Percentiles rank a stretch among this genome's conserved stretches.
These are phyloP conservation scores for Tetrax tetrax DNA, from an alignment of 2,113 vertebrate genomes.

Conservation along the genomic window DNA sequence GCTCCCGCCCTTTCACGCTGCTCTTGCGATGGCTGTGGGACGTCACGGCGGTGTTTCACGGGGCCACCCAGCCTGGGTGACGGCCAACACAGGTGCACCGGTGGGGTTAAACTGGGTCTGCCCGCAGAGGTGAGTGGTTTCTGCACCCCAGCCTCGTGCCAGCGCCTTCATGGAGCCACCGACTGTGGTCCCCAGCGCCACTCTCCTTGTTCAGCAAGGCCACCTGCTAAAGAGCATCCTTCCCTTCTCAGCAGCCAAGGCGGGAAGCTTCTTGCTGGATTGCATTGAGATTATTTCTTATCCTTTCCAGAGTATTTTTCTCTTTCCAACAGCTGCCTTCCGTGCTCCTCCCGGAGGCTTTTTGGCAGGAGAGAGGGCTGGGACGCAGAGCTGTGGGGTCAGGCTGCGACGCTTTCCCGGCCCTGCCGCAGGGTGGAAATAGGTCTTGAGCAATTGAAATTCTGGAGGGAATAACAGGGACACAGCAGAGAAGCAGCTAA, in stretches of 20 bases:
- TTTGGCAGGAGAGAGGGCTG: not conserved
- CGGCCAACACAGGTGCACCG: not conserved
- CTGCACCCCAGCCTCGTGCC: accelerated
- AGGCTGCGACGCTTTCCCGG: not conserved
- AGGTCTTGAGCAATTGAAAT: slow-evolving; percentile 4
- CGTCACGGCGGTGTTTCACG: accelerated
- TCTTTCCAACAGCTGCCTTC: not conserved
- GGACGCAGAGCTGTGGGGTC: not conserved
- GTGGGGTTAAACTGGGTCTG: not conserved
- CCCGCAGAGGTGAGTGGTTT: accelerated
- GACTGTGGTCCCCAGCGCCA: accelerated
- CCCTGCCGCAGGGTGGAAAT: not conserved
- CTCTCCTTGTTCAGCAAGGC: not conserved
- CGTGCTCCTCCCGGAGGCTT: not conserved
- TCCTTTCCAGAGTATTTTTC: not conserved
- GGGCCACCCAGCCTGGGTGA: accelerated
- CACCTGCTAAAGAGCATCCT: not conserved
- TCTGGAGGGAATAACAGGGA: slow-evolving; percentile 2
- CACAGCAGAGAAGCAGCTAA: slow-evolving; percentile 33
- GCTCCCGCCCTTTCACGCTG: not conserved
- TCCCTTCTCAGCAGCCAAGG: not conserved
- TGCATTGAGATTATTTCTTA: not conserved
- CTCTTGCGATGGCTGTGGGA: not conserved
- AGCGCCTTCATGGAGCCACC: accelerated
- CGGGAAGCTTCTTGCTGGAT: not conserved